phyloP scores from a whole-genome alignment of 2,113 vertebrate species.

The Peromyscus californicus region DNA sequence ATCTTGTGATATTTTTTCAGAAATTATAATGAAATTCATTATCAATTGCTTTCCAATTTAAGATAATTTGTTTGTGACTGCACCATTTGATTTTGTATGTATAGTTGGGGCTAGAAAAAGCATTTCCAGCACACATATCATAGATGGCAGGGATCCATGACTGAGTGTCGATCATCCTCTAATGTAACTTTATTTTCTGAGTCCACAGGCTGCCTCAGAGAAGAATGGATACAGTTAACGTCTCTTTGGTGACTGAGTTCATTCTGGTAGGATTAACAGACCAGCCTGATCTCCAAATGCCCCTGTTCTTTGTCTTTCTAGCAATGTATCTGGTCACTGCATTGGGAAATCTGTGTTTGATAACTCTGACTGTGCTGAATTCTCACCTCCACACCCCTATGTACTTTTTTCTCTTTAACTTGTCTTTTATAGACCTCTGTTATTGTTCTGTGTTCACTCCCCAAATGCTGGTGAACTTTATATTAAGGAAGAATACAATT shows the following conservation, averaged over 20 bases:
- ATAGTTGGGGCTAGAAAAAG: not conserved
- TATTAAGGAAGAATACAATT: not conserved
- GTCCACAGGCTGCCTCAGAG: not conserved
- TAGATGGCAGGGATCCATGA: not conserved
- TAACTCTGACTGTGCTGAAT: not conserved
- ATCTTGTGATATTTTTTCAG: not conserved
- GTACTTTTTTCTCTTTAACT: not conserved
- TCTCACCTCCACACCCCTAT: not conserved
- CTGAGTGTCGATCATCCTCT: too few species aligned
- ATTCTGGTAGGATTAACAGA: not conserved
- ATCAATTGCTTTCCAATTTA: not conserved
- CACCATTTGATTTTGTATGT: not conserved
- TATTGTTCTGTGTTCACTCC: not conserved
- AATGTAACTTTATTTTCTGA: too few species aligned
- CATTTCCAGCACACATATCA: not conserved
- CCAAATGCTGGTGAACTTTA: not conserved
- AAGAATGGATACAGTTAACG: not conserved
- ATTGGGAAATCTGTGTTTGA: not conserved
- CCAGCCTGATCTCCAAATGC: not conserved
- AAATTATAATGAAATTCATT: not conserved
- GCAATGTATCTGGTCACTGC: not conserved
- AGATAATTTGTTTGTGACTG: not conserved
- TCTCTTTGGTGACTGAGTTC: constrained; percentile 1
- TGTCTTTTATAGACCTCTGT: not conserved
- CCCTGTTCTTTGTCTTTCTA: not conserved